Conservation (phyloP, 2,113 vertebrate genomes). For the Chaetura pelagica region DNA sequence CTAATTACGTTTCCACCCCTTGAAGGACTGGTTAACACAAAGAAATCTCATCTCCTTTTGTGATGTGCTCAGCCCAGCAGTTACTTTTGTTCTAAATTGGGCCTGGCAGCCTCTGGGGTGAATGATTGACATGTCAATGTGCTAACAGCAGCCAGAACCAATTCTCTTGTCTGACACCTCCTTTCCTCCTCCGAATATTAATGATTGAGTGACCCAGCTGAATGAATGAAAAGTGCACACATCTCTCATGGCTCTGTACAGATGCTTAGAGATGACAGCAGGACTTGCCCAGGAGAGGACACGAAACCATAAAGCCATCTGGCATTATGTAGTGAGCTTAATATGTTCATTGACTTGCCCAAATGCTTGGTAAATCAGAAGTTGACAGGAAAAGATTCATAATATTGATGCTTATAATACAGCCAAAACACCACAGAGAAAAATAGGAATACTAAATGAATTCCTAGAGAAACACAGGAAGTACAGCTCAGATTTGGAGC, state of each 20-base stretch:
- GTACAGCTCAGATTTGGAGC: neutral
- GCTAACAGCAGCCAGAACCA: slow-evolving; percentile 51
- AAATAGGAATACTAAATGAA: neutral
- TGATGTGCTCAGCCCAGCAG: slow-evolving; percentile 36
- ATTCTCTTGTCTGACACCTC: slow-evolving; percentile 44
- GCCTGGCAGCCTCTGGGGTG: slow-evolving; percentile 46
- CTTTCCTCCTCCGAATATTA: slow-evolving; percentile 10
- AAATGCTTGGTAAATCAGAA: slow-evolving; percentile 58
- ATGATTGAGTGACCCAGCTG: slow-evolving; percentile 10
- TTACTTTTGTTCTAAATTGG: slow-evolving; percentile 59
- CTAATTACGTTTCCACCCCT: neutral
- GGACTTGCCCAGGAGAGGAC: slow-evolving; percentile 26
- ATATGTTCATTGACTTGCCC: slow-evolving; percentile 48
- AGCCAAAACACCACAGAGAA: neutral
- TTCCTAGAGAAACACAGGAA: neutral
- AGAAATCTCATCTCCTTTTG: slow-evolving; percentile 36
- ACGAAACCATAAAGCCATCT: slow-evolving; percentile 43
- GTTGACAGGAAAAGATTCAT: slow-evolving; percentile 29
- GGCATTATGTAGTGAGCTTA: slow-evolving; percentile 12
- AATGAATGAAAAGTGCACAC: slow-evolving; percentile 63
- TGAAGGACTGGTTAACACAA: slow-evolving; percentile 42
- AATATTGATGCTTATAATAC: slow-evolving; percentile 29
- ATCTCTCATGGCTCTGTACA: slow-evolving; percentile 28
- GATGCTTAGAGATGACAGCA: slow-evolving; percentile 62
- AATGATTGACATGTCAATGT: slow-evolving; percentile 38